A percentile compares a stretch with the other conserved stretches of the same genome.
phyloP scores from a whole-genome alignment of 2,113 vertebrate genomes.

The Hyperopisus bebe region DNA sequence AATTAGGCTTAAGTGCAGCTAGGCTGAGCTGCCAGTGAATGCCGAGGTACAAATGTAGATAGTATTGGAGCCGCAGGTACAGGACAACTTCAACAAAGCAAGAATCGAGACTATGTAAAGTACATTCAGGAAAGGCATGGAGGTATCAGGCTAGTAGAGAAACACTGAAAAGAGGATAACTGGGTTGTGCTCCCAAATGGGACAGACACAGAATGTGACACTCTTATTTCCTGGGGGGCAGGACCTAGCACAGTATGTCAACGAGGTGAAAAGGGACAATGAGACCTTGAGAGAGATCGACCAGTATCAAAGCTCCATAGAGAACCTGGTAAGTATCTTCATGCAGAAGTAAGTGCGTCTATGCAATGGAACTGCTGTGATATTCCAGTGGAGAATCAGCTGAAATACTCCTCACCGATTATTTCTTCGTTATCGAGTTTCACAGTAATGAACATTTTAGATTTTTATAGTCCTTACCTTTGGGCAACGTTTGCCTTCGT shows the following conservation, averaged over 20 bases:
- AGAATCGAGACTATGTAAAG: neutral
- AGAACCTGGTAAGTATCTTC: constrained; percentile 76
- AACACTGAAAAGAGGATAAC: neutral
- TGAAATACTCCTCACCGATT: neutral
- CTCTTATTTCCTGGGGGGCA: constrained; percentile 45
- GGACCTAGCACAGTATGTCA: constrained; percentile 93
- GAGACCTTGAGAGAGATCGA: constrained; percentile 89
- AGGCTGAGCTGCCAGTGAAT: too few relatives aligned
- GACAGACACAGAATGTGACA: neutral
- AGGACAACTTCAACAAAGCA: neutral
- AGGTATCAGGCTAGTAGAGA: neutral
- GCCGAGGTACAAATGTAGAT: too few relatives aligned
- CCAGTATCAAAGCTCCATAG: constrained; percentile 89
- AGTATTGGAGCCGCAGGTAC: neutral
- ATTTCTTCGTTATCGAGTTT: neutral
- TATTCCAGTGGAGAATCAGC: neutral
- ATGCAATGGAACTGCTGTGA: too few relatives aligned
- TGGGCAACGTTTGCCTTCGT: neutral
- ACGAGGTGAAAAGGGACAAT: constrained; percentile 92
- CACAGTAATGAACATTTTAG: neutral
- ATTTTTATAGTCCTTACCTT: neutral
- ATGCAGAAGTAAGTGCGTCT: neutral
- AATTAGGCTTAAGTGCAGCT: neutral
- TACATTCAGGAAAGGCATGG: neutral
- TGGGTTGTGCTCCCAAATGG: neutral